phyloP scores from a whole-genome alignment of 2,113 vertebrate genomes.

The Vidua chalybeata region DNA sequence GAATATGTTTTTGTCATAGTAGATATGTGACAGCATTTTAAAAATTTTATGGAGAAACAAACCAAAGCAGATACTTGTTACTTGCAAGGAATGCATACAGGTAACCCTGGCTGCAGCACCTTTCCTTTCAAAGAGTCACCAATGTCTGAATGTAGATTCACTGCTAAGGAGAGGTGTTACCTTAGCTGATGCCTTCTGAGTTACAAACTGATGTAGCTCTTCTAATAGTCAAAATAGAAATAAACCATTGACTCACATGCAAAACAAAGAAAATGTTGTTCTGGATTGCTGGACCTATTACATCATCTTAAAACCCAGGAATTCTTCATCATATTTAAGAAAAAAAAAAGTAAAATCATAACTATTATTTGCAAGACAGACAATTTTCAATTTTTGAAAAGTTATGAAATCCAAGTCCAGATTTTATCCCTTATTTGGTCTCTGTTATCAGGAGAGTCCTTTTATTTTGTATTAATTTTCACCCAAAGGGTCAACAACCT shows the following conservation, averaged over 20 bases:
- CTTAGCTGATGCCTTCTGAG: neutral
- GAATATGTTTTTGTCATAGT: neutral
- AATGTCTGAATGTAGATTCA: neutral
- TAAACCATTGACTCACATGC: neutral
- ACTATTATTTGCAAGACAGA: neutral
- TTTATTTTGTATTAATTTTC: neutral
- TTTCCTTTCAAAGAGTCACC: neutral
- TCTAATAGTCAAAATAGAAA: neutral
- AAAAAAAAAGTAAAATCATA: neutral
- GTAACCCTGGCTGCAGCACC: neutral
- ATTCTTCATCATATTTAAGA: neutral
- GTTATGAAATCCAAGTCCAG: neutral
- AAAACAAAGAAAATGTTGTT: neutral
- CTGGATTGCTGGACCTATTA: neutral
- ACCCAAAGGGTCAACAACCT: neutral
- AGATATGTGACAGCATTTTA: neutral
- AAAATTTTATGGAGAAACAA: rapidly evolving
- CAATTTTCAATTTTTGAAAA: neutral
- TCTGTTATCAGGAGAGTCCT: neutral
- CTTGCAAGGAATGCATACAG: neutral
- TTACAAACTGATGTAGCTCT: neutral
- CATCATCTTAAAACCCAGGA: too few relatives aligned
- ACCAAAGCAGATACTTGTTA: neutral
- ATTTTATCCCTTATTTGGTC: neutral
- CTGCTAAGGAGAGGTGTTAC: neutral